phyloP scores from a whole-genome alignment of 2,113 vertebrate species.

The Orthonyx spaldingii region DNA sequence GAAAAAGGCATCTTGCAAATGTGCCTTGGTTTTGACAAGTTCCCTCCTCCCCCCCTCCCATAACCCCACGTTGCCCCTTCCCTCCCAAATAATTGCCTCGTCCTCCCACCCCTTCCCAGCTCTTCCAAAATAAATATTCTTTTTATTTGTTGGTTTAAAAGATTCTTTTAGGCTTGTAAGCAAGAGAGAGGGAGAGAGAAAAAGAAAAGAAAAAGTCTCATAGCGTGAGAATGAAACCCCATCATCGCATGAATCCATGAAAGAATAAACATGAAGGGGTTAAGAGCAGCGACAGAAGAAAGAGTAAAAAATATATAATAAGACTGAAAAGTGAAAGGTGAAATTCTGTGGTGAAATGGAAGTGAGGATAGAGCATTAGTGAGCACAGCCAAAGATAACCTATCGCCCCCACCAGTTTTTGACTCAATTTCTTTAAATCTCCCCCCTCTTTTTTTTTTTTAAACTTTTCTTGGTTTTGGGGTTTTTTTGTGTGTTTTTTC shows the following conservation, averaged over 20 bases:
- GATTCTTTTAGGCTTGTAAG: constrained; percentile 55
- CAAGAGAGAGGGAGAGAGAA: constrained; percentile 41
- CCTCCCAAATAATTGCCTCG: constrained; percentile 1
- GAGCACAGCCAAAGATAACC: constrained; percentile 44
- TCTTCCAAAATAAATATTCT: constrained; percentile 62
- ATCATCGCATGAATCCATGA: not conserved
- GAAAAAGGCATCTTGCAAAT: constrained; percentile 65
- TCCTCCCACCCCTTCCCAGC: constrained; percentile 34
- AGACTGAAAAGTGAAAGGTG: not conserved
- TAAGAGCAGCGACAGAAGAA: not conserved
- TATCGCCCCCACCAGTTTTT: not conserved
- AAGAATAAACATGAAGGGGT: not conserved
- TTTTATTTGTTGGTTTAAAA: constrained; percentile 65
- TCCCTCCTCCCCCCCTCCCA: not conserved
- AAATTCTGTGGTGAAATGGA: constrained; percentile 34
- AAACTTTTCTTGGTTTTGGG: not conserved
- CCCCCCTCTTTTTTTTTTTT: not conserved
- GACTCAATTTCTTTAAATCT: constrained; percentile 14
- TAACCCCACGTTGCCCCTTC: not conserved
- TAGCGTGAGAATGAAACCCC: constrained; percentile 4
- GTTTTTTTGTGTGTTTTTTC: not conserved
- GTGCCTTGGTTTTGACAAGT: constrained; percentile 24
- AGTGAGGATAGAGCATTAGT: not conserved
- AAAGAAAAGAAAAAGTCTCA: constrained; percentile 27
- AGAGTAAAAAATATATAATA: not conserved